Evolutionary conservation across 2,797 vertebrate species (phyloP), one percentile per base, ranked within the genome.

Genomic region (Moxostoma hubbsi): DNA sequence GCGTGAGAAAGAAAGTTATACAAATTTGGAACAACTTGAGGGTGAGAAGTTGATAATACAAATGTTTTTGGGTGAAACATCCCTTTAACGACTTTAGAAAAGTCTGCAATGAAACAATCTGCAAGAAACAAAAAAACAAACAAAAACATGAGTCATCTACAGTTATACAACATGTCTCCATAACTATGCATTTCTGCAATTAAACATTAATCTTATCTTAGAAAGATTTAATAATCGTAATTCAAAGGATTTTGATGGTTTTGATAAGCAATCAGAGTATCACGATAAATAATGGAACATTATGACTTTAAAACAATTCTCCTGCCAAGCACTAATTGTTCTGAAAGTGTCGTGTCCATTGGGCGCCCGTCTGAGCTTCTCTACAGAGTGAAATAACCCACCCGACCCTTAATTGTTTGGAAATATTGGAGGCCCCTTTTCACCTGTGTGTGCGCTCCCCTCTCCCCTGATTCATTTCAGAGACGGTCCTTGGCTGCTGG

Each of bases 401-500:
- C 88, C 89, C 85, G 86, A 86, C 90, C 93, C 81, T 86, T 89
- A 94, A 95, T 95, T 95, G 93, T 95, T 94, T 93, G 91, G 91
- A 93, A 93, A 93, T 89, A 92, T 93, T 91, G 91, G 82, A 90
- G 83, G 78, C 76, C 90, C 90, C 87, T 78, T 13, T 24, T 81
- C 85, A 45, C 83, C 86, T 81, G 88, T 54, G 65, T 88, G 86
- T 86, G 87, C 85, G 86, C 93, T 90, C 92, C 89, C 94, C 88
- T 91, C 85, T 89, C 92, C 94, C 92, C 93, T 81, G 95, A 95
- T 95, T 96, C 96, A 93, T 96, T 96, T 96, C 95, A 89, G 89
- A 91, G 94, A 93, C 91, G 81, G 90, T 94, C 95, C 95, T 95
- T 94, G 94, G 94, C 94, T 93, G 94, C 90, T 92, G 92, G 93